phyloP scores from a whole-genome alignment of 2,797 vertebrate genomes.

The Chanos chanos region DNA sequence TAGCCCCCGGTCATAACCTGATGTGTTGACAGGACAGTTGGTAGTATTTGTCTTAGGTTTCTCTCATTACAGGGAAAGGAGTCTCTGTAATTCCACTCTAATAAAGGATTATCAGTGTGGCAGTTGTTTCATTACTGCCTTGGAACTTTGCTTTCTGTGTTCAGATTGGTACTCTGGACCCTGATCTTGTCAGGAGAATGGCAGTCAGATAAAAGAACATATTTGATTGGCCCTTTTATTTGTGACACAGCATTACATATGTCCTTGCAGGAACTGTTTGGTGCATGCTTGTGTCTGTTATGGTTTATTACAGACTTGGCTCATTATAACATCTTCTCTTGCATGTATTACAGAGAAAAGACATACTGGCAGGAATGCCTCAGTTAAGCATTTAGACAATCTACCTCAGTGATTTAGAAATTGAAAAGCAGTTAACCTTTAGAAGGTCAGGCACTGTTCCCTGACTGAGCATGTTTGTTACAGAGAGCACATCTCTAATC shows the following conservation, averaged over 20 bases:
- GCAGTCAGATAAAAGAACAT: slow-evolving; percentile 29
- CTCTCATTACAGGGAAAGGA: slow-evolving; percentile 64
- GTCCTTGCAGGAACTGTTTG: neutral
- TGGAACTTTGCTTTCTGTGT: slow-evolving; percentile 38
- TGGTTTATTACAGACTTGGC: too few species aligned
- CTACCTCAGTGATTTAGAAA: too few species aligned
- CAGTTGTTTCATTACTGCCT: slow-evolving; percentile 49
- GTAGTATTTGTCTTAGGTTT: slow-evolving; percentile 69
- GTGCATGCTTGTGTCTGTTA: neutral
- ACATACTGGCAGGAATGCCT: too few species aligned
- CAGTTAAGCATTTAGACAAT: too few species aligned
- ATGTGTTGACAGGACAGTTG: slow-evolving; percentile 73
- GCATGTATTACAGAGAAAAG: too few species aligned
- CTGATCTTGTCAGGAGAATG: slow-evolving; percentile 43
- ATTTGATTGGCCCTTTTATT: neutral
- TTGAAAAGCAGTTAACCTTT: too few species aligned
- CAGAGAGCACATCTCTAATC: too few species aligned
- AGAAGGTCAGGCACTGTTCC: too few species aligned
- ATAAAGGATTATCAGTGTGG: slow-evolving; percentile 55
- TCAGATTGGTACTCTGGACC: slow-evolving; percentile 36
- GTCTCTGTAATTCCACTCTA: slow-evolving; percentile 61
- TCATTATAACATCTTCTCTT: too few species aligned
- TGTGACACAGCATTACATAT: slow-evolving; percentile 31
- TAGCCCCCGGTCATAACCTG: slow-evolving; percentile 60
- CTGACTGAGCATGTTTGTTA: too few species aligned